Conservation (phyloP, 2,888 invertebrate species). For the Cheilosia variabilis region DNA sequence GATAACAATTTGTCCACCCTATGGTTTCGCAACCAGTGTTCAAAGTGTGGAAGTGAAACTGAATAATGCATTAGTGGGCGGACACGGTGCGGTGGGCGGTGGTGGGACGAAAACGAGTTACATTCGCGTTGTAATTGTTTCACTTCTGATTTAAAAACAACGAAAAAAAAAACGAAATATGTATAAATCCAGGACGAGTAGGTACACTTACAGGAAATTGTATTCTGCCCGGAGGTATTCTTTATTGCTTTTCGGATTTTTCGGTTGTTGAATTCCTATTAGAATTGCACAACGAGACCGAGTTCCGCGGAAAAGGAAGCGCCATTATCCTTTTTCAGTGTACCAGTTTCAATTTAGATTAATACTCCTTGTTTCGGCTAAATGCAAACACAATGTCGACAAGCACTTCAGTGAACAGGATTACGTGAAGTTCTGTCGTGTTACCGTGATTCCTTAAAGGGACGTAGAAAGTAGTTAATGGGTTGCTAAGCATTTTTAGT, state of each 20-base stretch:
- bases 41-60: conserved; percentile 50
- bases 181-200: neutral
- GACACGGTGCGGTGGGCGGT: conserved; percentile 36
- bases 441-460: neutral
- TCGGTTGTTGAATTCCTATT: conserved; percentile 38
- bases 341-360: conserved; percentile 64
- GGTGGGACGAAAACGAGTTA: conserved; percentile 47
- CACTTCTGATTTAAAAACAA: conserved; percentile 50
- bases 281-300: neutral
- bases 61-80: conserved; percentile 71
- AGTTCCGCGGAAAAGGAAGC: conserved; percentile 8
- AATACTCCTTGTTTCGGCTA: conserved; percentile 49
- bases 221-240: conserved; percentile 20
- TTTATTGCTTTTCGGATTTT: conserved; percentile 39
- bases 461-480: conserved; percentile 11
- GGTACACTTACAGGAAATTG: conserved; percentile 6
- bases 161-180: neutral
- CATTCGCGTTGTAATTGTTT: conserved; percentile 54
- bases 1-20: conserved; percentile 70
- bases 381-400: neutral
- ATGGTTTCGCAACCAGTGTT: conserved; percentile 27
- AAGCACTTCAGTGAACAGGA: conserved; percentile 17
- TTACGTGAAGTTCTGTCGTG: conserved; percentile 17
- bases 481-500: conserved; percentile 12
- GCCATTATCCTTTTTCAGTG: conserved; percentile 29